These are phyloP conservation scores for Stomatorhinus walkeri DNA, from an alignment of 2,797 vertebrate genomes.

Conservation along the genomic window DNA sequence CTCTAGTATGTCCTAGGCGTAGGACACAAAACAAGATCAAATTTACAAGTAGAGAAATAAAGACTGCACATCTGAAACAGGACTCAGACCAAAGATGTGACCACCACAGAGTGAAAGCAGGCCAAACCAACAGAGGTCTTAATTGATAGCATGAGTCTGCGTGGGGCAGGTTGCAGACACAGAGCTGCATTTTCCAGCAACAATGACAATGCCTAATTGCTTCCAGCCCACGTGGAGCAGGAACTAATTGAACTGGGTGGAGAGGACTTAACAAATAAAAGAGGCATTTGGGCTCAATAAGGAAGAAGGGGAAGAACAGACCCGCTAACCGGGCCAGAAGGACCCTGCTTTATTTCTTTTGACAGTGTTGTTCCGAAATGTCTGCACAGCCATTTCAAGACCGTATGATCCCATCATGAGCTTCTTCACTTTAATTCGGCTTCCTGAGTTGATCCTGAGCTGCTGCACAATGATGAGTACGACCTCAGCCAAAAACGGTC, in stretches of 20 bases:
- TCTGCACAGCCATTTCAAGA: neutral
- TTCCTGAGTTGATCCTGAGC: neutral
- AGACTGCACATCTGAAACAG: neutral
- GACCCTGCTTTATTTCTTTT: neutral
- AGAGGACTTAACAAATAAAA: neutral
- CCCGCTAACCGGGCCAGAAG: neutral
- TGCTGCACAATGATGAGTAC: neutral
- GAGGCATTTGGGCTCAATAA: neutral
- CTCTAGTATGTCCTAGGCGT: neutral
- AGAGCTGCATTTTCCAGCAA: neutral
- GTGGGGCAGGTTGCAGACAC: neutral
- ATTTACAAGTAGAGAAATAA: constrained; percentile 2
- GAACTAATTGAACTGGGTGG: neutral
- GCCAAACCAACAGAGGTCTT: neutral
- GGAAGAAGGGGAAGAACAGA: neutral
- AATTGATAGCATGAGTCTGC: neutral
- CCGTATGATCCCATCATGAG: neutral
- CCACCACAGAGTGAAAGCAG: neutral
- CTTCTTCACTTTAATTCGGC: neutral
- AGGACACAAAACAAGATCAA: neutral
- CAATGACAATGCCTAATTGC: neutral
- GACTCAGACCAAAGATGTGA: neutral
- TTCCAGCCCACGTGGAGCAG: neutral
- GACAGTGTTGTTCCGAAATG: neutral
- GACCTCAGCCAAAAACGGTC: neutral